A percentile compares a stretch with the other conserved stretches of the same genome.
phyloP scores from a whole-genome alignment of 1,140 invertebrate genomes.

The Cydia amplana region DNA sequence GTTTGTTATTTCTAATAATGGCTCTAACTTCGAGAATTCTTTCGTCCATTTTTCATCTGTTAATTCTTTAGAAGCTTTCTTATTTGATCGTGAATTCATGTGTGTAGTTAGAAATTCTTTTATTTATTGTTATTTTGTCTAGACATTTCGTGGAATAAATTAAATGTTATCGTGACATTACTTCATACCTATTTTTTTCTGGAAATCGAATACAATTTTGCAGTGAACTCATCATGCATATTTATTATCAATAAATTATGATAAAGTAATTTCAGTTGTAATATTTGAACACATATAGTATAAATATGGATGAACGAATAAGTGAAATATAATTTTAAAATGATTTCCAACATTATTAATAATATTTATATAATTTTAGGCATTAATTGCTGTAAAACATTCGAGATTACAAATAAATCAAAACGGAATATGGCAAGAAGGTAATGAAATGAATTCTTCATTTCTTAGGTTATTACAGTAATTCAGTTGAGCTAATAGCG shows the following conservation, averaged over 20 bases:
- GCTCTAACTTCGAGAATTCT: neutral
- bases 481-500: neutral
- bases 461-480: neutral
- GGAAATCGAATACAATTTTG: neutral
- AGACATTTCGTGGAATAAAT: neutral
- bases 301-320: too few species aligned
- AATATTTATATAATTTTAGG: too few species aligned
- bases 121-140: neutral
- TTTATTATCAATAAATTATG: too few species aligned
- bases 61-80: neutral
- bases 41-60: neutral
- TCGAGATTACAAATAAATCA: too few species aligned
- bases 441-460: neutral
- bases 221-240: neutral
- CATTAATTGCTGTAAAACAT: too few species aligned
- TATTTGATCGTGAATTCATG: neutral
- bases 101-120: neutral
- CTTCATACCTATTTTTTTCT: neutral
- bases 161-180: too few species aligned
- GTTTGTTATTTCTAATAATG: constrained; percentile 4
- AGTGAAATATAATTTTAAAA: too few species aligned
- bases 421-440: too few species aligned
- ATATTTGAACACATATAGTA: too few species aligned
- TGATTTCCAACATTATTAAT: too few species aligned
- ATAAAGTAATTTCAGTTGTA: too few species aligned